phyloP scores from a whole-genome alignment of 2,797 vertebrate species.

The Anguilla marmorata region DNA sequence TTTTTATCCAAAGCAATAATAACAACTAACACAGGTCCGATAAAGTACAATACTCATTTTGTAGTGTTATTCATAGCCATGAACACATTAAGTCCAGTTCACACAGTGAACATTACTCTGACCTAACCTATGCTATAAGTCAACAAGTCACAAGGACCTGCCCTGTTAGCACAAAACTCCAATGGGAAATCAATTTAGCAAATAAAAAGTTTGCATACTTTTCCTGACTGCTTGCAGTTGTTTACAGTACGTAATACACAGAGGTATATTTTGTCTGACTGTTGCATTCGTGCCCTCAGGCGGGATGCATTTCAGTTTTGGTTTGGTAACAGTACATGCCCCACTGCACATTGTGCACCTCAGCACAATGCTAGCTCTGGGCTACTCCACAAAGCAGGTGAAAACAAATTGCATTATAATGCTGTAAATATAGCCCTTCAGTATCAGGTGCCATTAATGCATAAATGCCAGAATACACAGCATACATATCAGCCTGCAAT shows the following conservation, averaged over 20 bases:
- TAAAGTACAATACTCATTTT: no score
- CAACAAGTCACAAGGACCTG: no score
- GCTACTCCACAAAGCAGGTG: conserved; percentile 31
- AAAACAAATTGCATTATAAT: conserved; percentile 28
- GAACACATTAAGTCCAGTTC: no score
- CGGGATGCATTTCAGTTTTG: conserved; percentile 13
- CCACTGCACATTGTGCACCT: conserved; percentile 37
- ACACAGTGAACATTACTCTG: no score
- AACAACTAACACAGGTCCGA: no score
- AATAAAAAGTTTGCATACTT: background rate
- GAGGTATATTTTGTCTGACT: conserved; percentile 19
- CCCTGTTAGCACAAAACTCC: background rate
- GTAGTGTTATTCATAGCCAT: no score
- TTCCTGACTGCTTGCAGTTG: background rate
- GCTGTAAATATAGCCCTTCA: conserved; percentile 32
- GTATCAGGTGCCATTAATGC: background rate
- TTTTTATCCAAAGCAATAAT: no score
- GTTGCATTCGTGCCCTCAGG: conserved; percentile 29
- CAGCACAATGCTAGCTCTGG: background rate
- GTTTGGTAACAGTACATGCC: conserved; percentile 19
- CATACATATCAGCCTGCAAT: background rate
- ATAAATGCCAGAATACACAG: background rate
- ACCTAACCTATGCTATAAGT: no score
- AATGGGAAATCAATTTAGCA: background rate
- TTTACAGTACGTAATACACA: background rate